Base-by-base conservation (phyloP, 1,140 invertebrate genomes). In the Aphaenogaster floridana region DNA sequence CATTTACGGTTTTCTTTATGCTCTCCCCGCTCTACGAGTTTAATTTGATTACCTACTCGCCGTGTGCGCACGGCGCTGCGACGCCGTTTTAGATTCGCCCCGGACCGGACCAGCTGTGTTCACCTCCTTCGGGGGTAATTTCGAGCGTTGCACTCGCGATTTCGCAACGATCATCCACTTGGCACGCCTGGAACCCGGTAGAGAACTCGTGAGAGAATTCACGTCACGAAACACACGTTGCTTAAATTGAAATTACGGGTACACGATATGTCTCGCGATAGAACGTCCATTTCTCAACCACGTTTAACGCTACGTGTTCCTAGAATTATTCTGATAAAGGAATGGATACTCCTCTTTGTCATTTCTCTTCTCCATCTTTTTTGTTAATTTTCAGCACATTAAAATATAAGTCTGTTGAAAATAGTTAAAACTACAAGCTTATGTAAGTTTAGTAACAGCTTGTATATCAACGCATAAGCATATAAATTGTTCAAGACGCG, bases 131-230 rank as follows among this genome's bases (percentile, higher is more conserved):
- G 61, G 45, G 77, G 45, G 17, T 52, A 66, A 50, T 80, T 80
- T 39, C 61, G 77, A 50, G 45, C 48, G 87, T 88, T 84, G 83
- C 45, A 63, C 80, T 54, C 57, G 28, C 72, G 77, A 90, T 86
- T 86, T 84, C 77, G 64, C 69, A 63, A 87, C 69, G 78, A 74
- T 71, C 63, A 34, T 84, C 59, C 61, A 48, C 59, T 54, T 63
- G 76, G 76, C 39, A 78, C 54, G 54, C 54, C 21, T 42, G 74
- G 39, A 57, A 59, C 34, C 13, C 57, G 13, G n/a, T 9, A 42
- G 45, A 69, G 66, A 69, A 28, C 45, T 59, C 63, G 39, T 68
- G 61, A 52, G 61, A 39, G 45, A 68, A 48, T 63, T 78, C 21
- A 39, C 74, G 21, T 80, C 45, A 80, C 63, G 36, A 54, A 80